These are phyloP conservation scores for Silurus lanzhouensis DNA, from an alignment of 2,797 vertebrate species.

Conservation along the genomic window DNA sequence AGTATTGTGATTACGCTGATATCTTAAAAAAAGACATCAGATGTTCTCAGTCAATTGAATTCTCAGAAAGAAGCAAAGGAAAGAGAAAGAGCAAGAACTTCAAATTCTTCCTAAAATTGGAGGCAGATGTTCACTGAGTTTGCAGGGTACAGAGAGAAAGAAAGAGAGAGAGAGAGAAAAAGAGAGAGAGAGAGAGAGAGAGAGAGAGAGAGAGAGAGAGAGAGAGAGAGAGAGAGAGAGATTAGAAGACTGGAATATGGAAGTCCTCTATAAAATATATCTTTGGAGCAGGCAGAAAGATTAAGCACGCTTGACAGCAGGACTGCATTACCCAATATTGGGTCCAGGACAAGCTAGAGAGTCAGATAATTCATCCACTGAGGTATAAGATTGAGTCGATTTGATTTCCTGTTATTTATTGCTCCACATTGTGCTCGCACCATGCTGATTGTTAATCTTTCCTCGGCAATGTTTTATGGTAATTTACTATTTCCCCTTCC, in stretches of 20 bases:
- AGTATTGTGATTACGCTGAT: background rate
- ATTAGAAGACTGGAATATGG: constrained; percentile 60
- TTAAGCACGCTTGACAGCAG: constrained; percentile 70
- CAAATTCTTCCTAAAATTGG: background rate
- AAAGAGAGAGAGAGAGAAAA: no score
- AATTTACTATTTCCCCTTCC: constrained; percentile 53
- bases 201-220: constrained; percentile 30
- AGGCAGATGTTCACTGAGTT: background rate
- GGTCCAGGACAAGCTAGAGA: constrained; percentile 64
- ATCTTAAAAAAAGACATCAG: background rate
- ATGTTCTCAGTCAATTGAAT: background rate
- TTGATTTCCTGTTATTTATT: constrained; percentile 64
- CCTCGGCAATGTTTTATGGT: constrained; percentile 55
- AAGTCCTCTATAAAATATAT: constrained; percentile 69
- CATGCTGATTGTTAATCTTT: constrained; percentile 59
- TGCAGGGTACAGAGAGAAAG: constrained; percentile 14
- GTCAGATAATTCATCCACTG: constrained; percentile 69
- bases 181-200: constrained; percentile 1
- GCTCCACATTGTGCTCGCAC: constrained; percentile 51
- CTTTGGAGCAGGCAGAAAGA: constrained; percentile 67
- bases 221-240: constrained; percentile 18
- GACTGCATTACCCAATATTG: constrained; percentile 71
- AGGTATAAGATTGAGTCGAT: constrained; percentile 60
- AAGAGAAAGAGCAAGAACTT: background rate
- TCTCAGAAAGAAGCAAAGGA: background rate